Evolutionary conservation across 1,140 invertebrate species (phyloP), one percentile per base, ranked within the genome.

Genomic region (Lasioglossum baleicum): DNA sequence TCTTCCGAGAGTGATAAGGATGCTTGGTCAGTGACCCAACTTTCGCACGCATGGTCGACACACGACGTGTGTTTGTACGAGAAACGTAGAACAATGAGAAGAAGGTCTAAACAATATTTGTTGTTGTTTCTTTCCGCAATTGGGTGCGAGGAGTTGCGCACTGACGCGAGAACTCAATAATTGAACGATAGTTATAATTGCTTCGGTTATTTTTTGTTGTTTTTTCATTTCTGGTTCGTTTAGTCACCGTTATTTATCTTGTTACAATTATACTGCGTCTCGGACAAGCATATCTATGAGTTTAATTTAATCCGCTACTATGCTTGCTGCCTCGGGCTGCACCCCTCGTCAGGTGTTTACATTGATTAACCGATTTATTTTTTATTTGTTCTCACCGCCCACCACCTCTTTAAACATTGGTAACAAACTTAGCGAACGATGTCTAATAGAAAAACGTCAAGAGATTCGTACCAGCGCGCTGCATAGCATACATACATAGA

Each of bases 401-500:
- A n/a, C 48, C 42, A 10, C 15, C 48, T 42, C 6, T 48, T 58
- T 53, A 40, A 76, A 70, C 69, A 61, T 40, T 51, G 53, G 76
- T 78, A 78, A 78, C 69, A 78, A 78, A 78, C 71, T 66, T 74
- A 67, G 70, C 77, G 82, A 81, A 85, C 58, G 48, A 64, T 66
- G 53, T 81, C 67, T 81, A 85, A 81, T 77, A 70, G 70, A 88
- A 87, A 87, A 83, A 85, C 81, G 70, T 85, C 75, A 72, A 81
- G 84, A 83, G 72, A 80, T 80, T 77, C 66, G 72, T 82, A 85
- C 64, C 81, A 82, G 81, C 81, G 83, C 73, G 26, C 75, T 78
- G 76, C 61, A 67, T 84, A 81, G 80, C 78, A 75, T 87, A 87
- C 84, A 88, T 87, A 88, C 84, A 88, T 84, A 89, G 82, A 87